phyloP scores from a whole-genome alignment of 2,113 vertebrate genomes.

The Grammomys surdaster region DNA sequence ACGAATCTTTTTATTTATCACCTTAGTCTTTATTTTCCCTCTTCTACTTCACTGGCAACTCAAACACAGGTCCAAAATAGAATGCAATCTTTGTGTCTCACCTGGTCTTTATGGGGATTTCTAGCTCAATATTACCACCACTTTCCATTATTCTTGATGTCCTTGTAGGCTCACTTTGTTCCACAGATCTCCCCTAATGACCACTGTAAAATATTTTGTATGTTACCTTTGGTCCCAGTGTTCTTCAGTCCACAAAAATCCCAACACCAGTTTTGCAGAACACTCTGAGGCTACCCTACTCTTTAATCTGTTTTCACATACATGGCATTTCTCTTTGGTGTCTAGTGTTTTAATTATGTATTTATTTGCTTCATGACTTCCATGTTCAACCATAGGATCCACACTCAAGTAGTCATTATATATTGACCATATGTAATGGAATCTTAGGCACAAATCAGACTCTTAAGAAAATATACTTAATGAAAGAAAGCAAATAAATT shows the following conservation, averaged over 20 bases:
- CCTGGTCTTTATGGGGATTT: background rate
- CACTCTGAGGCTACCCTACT: background rate
- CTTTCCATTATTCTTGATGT: background rate
- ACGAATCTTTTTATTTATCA: background rate
- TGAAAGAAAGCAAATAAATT: background rate
- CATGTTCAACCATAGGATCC: background rate
- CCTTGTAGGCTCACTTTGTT: background rate
- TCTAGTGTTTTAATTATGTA: background rate
- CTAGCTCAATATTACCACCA: background rate
- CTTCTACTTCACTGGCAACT: background rate
- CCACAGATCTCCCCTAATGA: background rate
- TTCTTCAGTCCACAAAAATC: background rate
- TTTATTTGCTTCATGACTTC: slow-evolving; percentile 1
- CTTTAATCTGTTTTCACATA: background rate
- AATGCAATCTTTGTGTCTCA: slow-evolving; percentile 2
- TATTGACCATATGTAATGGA: background rate
- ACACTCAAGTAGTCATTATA: background rate
- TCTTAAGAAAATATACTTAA: slow-evolving; percentile 42
- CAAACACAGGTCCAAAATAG: slow-evolving; percentile 19
- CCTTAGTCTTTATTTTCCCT: background rate
- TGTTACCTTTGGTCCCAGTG: background rate
- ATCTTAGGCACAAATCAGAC: background rate
- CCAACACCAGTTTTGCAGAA: background rate
- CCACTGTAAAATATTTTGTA: background rate
- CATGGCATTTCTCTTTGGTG: background rate